Percentiles rank a stretch among this genome's conserved stretches.
phyloP scores from a whole-genome alignment of 2,888 invertebrate genomes.

The Camptogramma bilineatum region DNA sequence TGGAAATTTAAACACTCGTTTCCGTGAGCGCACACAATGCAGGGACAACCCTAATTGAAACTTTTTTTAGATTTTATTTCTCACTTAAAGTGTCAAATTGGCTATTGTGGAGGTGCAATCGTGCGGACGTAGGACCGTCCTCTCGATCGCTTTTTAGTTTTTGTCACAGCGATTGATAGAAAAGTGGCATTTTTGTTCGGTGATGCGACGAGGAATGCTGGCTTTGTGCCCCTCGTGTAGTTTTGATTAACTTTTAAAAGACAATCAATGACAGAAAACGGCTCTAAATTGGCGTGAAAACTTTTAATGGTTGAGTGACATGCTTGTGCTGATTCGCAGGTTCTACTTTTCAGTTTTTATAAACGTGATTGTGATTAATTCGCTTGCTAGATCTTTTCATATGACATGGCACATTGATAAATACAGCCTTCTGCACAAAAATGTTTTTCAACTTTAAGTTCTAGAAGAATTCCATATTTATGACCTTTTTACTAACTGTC shows the following conservation, averaged over 20 bases:
- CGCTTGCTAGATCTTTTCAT: too few species aligned
- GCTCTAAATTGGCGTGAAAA: constrained; percentile 6
- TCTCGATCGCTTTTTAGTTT: constrained; percentile 51
- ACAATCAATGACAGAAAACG: constrained; percentile 33
- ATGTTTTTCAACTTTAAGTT: too few species aligned
- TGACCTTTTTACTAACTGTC: too few species aligned
- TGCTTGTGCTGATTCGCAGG: neutral
- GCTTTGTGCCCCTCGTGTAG: constrained; percentile 49
- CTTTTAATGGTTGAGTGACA: neutral
- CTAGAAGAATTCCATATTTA: too few species aligned
- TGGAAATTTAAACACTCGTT: constrained; percentile 83
- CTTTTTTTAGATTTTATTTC: constrained; percentile 62
- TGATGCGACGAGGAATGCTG: constrained; percentile 54
- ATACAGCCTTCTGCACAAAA: too few species aligned
- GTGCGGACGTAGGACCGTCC: constrained; percentile 54
- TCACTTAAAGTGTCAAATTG: constrained; percentile 79
- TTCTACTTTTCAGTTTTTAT: constrained; percentile 3
- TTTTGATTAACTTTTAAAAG: constrained; percentile 56
- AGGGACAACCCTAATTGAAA: constrained; percentile 71
- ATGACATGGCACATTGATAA: too few species aligned
- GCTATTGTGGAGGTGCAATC: constrained; percentile 73
- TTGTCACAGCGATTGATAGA: constrained; percentile 45
- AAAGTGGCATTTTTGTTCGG: constrained; percentile 46
- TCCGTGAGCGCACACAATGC: constrained; percentile 69
- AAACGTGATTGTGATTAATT: too few species aligned